These are phyloP conservation scores for Leptinotarsa texana DNA, from an alignment of 1,140 invertebrate genomes.

Conservation along the genomic window DNA sequence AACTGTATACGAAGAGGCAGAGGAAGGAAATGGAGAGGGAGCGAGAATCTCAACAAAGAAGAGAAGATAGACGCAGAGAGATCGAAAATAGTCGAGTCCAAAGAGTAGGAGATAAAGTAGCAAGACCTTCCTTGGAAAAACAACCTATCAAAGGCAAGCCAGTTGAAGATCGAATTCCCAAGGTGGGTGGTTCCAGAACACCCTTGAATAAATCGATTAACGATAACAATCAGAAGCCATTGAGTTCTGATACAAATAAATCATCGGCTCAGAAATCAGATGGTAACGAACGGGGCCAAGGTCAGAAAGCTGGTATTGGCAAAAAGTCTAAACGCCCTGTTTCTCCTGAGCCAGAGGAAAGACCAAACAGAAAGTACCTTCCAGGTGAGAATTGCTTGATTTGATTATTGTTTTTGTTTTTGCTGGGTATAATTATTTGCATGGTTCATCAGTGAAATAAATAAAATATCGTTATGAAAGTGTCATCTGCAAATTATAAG, in stretches of 20 bases:
- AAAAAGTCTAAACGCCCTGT: not conserved
- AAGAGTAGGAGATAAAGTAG: conserved; percentile 14
- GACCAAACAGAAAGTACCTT: conserved; percentile 22
- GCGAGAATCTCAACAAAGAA: conserved; percentile 60
- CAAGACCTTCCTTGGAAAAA: not conserved
- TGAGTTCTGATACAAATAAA: not conserved
- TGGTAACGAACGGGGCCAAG: not conserved
- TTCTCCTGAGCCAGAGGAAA: conserved; percentile 3
- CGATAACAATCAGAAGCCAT: not conserved
- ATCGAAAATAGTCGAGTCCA: conserved; percentile 43
- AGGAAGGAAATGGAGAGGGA: conserved; percentile 71
- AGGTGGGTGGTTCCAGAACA: not conserved
- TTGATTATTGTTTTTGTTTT: too few species aligned
- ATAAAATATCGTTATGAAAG: too few species aligned
- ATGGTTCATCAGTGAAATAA: too few species aligned
- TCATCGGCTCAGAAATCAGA: not conserved
- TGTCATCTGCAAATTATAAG: too few species aligned
- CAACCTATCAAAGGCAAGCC: not conserved
- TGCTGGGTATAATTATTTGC: too few species aligned
- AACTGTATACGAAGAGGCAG: conserved; percentile 79
- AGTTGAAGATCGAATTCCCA: not conserved
- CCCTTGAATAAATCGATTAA: not conserved
- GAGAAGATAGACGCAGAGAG: conserved; percentile 57
- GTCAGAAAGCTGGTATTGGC: too few species aligned
- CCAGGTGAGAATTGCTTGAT: conserved; percentile 9